Percentiles rank a stretch among this genome's conserved stretches.
These are phyloP conservation scores for Oenanthe oenanthe DNA, from an alignment of 2,113 vertebrate genomes.

Conservation along the genomic window DNA sequence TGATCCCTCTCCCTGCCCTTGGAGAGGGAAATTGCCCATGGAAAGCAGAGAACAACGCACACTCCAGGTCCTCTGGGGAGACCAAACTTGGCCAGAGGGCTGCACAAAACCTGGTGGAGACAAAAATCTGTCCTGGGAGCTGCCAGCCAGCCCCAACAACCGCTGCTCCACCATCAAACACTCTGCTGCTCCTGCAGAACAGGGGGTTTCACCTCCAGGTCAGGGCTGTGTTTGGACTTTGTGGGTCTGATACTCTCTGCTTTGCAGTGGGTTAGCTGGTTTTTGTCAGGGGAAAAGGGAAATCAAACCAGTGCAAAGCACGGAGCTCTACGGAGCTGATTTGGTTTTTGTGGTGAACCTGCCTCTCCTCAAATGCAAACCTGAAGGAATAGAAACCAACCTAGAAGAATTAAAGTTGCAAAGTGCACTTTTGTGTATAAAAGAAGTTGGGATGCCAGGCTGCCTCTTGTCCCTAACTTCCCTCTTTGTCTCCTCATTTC, in stretches of 20 bases:
- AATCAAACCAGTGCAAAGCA: not conserved
- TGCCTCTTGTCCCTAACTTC: not conserved
- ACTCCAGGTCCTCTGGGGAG: not conserved
- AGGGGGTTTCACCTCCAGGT: not conserved
- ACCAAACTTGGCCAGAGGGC: fast-evolving
- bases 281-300: fast-evolving
- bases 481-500: not conserved
- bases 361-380: not conserved
- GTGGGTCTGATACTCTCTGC: not conserved
- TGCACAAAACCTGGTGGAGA: not conserved
- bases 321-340: not conserved
- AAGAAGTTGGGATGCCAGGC: not conserved
- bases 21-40: not conserved
- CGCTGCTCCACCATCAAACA: fast-evolving
- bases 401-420: not conserved
- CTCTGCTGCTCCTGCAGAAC: not conserved
- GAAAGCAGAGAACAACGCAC: not conserved
- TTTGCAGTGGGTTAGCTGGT: not conserved
- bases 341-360: not conserved
- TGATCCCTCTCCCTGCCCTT: not conserved
- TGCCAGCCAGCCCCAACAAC: not conserved
- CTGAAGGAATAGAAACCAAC: fast-evolving
- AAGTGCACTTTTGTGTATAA: not conserved
- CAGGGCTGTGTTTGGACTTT: not conserved
- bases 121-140: not conserved